Conservation (phyloP, 2,797 vertebrate species). For the Poeciliopsis presidionis region DNA sequence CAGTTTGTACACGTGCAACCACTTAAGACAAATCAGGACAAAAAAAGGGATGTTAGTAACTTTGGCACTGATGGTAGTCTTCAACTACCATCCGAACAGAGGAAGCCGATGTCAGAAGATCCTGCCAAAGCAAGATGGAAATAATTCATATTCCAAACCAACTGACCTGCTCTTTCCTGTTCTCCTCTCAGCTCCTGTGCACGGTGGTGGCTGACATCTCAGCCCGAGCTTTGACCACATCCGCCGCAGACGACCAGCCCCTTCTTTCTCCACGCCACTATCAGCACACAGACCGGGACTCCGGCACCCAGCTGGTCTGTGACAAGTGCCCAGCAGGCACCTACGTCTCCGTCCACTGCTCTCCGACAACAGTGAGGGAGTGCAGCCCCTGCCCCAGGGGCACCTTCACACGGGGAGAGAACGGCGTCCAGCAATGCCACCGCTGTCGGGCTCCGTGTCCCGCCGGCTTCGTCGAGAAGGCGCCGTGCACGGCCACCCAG, state of each 20-base stretch:
- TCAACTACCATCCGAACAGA: neutral
- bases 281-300: conserved; percentile 82
- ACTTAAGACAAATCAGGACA: neutral
- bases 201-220: conserved; percentile 76
- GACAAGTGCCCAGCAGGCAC: conserved; percentile 97
- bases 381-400: conserved; percentile 87
- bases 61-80: neutral
- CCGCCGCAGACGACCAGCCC: conserved; percentile 69
- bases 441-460: conserved; percentile 85
- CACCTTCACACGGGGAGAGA: conserved; percentile 91
- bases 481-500: conserved; percentile 84
- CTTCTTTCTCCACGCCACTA: conserved; percentile 85
- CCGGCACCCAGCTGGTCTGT: conserved; percentile 86
- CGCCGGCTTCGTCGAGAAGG: conserved; percentile 84
- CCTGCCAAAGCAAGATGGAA: neutral
- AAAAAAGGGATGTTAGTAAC: neutral
- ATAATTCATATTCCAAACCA: neutral
- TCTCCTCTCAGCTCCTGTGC: conserved; percentile 83
- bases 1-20: neutral
- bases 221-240: conserved; percentile 76
- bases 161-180: conserved; percentile 11
- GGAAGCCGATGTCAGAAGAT: neutral
- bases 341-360: conserved; percentile 90
- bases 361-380: conserved; percentile 83
- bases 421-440: conserved; percentile 91